Percentiles rank a stretch among this genome's conserved stretches.
Evolutionary conservation across 2,888 invertebrate genomes (phyloP).

Genomic region (Laspeyria flexula): DNA sequence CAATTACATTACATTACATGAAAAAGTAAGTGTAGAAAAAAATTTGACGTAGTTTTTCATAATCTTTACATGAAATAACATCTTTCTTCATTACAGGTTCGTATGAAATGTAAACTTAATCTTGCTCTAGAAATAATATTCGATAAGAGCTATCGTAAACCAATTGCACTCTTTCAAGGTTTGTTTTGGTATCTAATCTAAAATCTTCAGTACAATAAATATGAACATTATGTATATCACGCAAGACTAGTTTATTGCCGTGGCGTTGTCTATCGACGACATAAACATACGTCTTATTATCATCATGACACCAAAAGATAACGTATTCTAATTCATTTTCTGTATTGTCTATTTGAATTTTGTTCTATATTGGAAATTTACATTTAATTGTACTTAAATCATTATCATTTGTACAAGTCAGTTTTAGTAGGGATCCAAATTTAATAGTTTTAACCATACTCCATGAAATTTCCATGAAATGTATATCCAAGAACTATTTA

Average conservation of each 20-base stretch:
- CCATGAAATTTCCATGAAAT: too few relatives aligned
- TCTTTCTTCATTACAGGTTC: too few relatives aligned
- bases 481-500: too few relatives aligned
- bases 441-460: too few relatives aligned
- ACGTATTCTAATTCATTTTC: conserved; percentile 2
- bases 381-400: background rate
- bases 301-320: conserved; percentile 20
- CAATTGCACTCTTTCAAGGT: background rate
- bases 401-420: background rate
- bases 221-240: conserved; percentile 4
- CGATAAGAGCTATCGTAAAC: background rate
- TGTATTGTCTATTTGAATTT: conserved; percentile 4
- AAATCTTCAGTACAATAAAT: background rate
- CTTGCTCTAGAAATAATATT: background rate
- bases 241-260: background rate
- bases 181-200: conserved; percentile 4
- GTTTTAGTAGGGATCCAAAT: too few relatives aligned
- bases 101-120: background rate
- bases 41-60: too few relatives aligned
- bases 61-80: too few relatives aligned
- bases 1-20: too few relatives aligned
- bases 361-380: too few relatives aligned
- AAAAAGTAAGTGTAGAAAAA: too few relatives aligned
- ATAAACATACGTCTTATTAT: conserved; percentile 10
- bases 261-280: conserved; percentile 4